Conservation (phyloP, 2,113 vertebrate species). For the Baryphthengus martii region DNA sequence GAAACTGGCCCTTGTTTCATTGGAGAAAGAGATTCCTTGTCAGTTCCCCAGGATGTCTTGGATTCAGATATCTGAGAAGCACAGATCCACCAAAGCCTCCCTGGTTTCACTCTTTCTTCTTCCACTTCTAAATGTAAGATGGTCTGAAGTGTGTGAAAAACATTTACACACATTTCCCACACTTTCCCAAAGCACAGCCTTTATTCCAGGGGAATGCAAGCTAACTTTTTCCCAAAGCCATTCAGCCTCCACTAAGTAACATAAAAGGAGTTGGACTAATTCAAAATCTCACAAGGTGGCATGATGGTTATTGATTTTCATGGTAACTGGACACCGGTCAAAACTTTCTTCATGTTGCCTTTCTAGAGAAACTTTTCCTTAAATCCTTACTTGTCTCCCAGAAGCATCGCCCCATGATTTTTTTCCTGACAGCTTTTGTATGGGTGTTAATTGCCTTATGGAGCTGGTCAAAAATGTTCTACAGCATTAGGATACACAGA, state of each 20-base stretch:
- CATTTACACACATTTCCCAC: not conserved
- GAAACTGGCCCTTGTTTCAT: not conserved
- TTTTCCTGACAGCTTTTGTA: not conserved
- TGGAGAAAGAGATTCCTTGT: not conserved
- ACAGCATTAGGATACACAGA: not conserved
- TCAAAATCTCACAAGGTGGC: not conserved
- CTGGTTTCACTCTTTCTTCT: not conserved
- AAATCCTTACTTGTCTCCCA: not conserved
- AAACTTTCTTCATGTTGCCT: not conserved
- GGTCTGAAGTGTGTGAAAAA: slow-evolving; percentile 30
- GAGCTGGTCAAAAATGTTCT: not conserved
- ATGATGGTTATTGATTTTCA: not conserved
- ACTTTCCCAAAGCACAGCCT: not conserved
- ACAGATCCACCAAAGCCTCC: not conserved
- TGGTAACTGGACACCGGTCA: not conserved
- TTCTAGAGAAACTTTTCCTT: not conserved
- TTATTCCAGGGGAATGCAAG: slow-evolving; percentile 1
- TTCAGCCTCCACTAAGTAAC: not conserved
- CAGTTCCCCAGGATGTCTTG: not conserved
- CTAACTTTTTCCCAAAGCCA: slow-evolving; percentile 13
- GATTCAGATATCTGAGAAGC: not conserved
- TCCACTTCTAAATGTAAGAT: not conserved
- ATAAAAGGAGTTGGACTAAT: not conserved
- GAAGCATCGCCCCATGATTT: accelerated
- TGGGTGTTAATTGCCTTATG: not conserved